These are phyloP conservation scores for Tetragonula clypearis DNA, from an alignment of 1,140 invertebrate species.

Conservation along the genomic window DNA sequence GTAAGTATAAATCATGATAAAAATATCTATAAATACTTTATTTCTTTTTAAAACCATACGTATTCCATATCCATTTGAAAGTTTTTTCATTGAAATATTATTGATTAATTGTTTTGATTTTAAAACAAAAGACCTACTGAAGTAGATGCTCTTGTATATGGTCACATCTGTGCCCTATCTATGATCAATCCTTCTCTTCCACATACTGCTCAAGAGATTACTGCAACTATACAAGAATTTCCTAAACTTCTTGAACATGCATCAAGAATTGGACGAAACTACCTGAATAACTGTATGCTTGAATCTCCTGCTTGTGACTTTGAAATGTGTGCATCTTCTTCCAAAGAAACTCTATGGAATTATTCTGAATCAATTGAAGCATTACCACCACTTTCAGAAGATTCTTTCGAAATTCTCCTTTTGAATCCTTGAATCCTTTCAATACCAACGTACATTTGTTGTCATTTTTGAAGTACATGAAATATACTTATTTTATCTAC, in stretches of 20 bases:
- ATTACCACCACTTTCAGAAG: slow-evolving; percentile 59
- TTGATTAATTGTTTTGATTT: slow-evolving; percentile 39
- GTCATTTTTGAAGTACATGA: slow-evolving; percentile 22
- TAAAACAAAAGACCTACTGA: slow-evolving; percentile 84
- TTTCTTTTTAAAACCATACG: not conserved
- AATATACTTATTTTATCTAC: not conserved
- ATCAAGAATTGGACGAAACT: slow-evolving; percentile 58
- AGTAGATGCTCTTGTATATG: slow-evolving; percentile 88
- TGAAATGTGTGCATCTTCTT: slow-evolving; percentile 62
- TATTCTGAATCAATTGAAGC: slow-evolving; percentile 63
- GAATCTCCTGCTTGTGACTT: slow-evolving; percentile 54
- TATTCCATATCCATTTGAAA: not conserved
- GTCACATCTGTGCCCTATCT: slow-evolving; percentile 86
- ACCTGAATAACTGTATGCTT: slow-evolving; percentile 54
- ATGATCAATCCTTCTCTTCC: slow-evolving; percentile 77
- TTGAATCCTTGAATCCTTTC: not conserved
- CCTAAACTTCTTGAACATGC: slow-evolving; percentile 74
- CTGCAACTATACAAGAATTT: slow-evolving; percentile 66
- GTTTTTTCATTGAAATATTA: not conserved
- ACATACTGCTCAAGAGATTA: slow-evolving; percentile 55
- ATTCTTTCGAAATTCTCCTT: slow-evolving; percentile 46
- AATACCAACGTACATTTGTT: not conserved
- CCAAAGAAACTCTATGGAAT: slow-evolving; percentile 70
- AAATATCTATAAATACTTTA: slow-evolving; percentile 41
- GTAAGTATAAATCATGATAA: slow-evolving; percentile 81